Percentiles rank a stretch among this genome's conserved stretches.
Evolutionary conservation across 2,113 vertebrate genomes (phyloP).

Genomic region (Sphaerodactylus townsendi): DNA sequence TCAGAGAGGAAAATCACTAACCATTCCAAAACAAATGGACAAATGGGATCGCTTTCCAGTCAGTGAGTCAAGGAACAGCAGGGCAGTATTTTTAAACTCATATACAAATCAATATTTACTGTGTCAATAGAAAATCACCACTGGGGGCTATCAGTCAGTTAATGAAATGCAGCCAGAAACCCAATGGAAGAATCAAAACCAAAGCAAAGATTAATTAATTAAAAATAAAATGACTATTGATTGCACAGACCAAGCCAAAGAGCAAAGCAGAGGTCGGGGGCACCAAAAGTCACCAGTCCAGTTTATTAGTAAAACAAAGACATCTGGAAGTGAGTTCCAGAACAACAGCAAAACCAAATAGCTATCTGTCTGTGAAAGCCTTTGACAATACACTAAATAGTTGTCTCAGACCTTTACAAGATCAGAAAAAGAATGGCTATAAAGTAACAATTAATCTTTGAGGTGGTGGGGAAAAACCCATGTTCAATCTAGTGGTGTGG

Average conservation of each 20-base stretch:
- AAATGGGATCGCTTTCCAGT: not conserved
- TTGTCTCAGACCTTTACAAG: no score
- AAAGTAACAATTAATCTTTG: not conserved
- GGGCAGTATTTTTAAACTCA: constrained; percentile 1
- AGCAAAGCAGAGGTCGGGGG: not conserved
- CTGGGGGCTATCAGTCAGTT: not conserved
- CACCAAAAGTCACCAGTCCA: not conserved
- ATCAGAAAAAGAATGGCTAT: not conserved
- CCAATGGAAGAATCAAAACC: constrained; percentile 9
- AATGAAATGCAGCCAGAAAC: not conserved
- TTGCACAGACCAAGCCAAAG: not conserved
- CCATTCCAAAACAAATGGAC: not conserved
- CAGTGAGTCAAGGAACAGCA: not conserved
- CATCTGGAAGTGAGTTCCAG: not conserved
- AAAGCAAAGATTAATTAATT: not conserved
- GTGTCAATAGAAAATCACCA: not conserved
- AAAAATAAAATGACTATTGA: not conserved
- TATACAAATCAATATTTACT: constrained; percentile 12
- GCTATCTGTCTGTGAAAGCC: no score
- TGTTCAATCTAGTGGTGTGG: not conserved
- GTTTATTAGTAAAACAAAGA: constrained; percentile 10
- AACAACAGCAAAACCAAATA: not conserved
- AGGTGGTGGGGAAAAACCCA: no score
- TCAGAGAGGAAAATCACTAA: not conserved
- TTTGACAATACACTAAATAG: no score